phyloP scores from a whole-genome alignment of 2,888 invertebrate genomes.

The Conops quadrifasciatus region DNA sequence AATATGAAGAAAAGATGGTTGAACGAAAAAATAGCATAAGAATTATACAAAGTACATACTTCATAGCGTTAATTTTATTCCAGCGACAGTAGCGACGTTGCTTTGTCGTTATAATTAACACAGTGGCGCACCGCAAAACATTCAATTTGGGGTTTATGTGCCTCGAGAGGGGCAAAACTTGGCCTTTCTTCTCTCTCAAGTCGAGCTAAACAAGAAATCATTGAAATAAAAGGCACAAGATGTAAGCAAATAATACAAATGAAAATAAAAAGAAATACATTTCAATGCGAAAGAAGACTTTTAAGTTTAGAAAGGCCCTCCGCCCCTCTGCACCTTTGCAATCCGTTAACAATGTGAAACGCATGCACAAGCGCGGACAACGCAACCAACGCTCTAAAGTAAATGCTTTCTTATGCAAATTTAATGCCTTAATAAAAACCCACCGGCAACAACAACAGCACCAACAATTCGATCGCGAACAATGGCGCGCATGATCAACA shows the following conservation, averaged over 20 bases:
- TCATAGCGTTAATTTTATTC: too few species aligned
- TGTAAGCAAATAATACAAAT: not conserved
- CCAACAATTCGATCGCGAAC: not conserved
- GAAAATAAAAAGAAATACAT: not conserved
- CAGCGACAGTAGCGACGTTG: not conserved
- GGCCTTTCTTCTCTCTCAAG: too few species aligned
- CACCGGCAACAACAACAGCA: not conserved
- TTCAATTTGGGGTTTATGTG: constrained; percentile 33
- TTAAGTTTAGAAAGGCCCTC: not conserved
- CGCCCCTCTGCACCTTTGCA: not conserved
- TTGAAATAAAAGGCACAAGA: too few species aligned
- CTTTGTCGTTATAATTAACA: constrained; percentile 11
- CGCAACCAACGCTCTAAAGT: not conserved
- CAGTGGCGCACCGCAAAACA: constrained; percentile 39
- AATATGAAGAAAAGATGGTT: not conserved
- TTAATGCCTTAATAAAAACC: not conserved
- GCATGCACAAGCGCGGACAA: not conserved
- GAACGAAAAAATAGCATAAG: too few species aligned
- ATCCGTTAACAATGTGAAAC: constrained; percentile 3
- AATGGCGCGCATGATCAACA: constrained; percentile 30
- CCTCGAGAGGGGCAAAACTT: not conserved
- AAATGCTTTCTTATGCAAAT: constrained; percentile 37
- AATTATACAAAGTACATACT: too few species aligned
- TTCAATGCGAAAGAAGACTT: not conserved
- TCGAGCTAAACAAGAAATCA: not conserved